Evolutionary conservation across 2,888 invertebrate genomes (phyloP).

Genomic region (Coremacera marginata): DNA sequence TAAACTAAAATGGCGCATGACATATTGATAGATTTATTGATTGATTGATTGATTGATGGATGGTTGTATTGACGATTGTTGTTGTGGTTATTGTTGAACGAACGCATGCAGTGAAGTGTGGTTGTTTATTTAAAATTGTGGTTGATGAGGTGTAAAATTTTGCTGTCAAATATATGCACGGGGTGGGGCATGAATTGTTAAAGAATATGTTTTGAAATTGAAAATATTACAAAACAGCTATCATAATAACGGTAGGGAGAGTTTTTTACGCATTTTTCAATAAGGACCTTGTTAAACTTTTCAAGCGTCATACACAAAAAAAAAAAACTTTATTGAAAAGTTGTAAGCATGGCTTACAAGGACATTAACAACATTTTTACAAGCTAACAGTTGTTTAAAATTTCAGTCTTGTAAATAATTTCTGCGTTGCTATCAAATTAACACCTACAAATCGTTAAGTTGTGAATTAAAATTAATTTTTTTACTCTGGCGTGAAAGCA

Average conservation of each 20-base stretch:
- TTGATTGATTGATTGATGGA: constrained; percentile 19
- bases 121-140: constrained; percentile 2
- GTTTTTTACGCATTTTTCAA: too few species aligned
- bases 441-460: not conserved
- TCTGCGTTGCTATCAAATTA: constrained; percentile 3
- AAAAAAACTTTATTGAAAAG: too few species aligned
- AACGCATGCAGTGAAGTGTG: not conserved
- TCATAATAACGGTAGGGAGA: too few species aligned
- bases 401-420: not conserved
- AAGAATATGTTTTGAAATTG: too few species aligned
- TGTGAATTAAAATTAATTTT: too few species aligned
- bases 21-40: not conserved
- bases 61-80: not conserved
- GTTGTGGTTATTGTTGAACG: not conserved
- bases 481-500: too few species aligned
- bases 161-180: not conserved
- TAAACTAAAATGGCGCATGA: not conserved
- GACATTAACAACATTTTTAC: not conserved
- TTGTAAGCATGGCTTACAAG: not conserved
- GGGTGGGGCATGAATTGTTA: too few species aligned
- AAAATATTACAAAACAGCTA: too few species aligned
- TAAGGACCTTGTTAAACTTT: too few species aligned
- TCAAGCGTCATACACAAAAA: too few species aligned
- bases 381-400: not conserved
- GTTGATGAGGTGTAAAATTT: not conserved